A percentile compares a stretch with the other conserved stretches of the same genome.
Evolutionary conservation across 2,888 invertebrate genomes (phyloP).

Genomic region (Drosophila colorata): DNA sequence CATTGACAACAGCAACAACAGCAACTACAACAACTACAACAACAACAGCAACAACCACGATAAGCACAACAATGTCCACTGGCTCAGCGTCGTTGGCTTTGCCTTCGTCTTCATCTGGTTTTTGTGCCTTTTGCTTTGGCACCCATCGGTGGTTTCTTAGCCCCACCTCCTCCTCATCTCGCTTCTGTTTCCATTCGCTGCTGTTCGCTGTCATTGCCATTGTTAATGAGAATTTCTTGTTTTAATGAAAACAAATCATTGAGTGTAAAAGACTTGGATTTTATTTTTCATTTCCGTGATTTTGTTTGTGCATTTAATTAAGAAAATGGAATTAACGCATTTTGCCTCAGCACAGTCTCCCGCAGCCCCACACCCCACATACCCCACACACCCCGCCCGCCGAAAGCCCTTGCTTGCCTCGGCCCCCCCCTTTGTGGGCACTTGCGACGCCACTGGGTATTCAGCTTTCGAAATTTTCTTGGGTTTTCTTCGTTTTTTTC

Average conservation of each 20-base stretch:
- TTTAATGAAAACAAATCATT: conserved; percentile 84
- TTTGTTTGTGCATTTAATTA: conserved; percentile 84
- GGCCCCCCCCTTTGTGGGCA: not conserved
- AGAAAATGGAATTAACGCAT: conserved; percentile 84
- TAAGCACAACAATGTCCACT: conserved; percentile 61
- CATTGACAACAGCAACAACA: conserved; percentile 56
- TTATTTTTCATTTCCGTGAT: conserved; percentile 83
- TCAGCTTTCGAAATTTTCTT: conserved; percentile 18
- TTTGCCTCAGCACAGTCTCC: conserved; percentile 50
- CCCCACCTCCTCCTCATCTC: not conserved
- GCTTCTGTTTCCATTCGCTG: conserved; percentile 12
- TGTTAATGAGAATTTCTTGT: conserved; percentile 85
- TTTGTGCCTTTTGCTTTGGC: conserved; percentile 43
- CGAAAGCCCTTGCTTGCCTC: not conserved
- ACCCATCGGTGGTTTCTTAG: conserved; percentile 52
- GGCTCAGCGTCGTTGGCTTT: conserved; percentile 7
- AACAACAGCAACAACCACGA: conserved; percentile 36
- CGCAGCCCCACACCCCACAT: not conserved
- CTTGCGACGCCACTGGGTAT: conserved; percentile 10
- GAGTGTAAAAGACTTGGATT: conserved; percentile 84
- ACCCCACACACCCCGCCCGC: not conserved
- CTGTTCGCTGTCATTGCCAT: conserved; percentile 80
- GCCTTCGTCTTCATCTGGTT: conserved; percentile 15
- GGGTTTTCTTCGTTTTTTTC: conserved; percentile 15
- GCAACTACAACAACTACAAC: conserved; percentile 12